Base-by-base conservation (phyloP, 2,113 vertebrate genomes). In the Anarhynchus alexandrinus region DNA sequence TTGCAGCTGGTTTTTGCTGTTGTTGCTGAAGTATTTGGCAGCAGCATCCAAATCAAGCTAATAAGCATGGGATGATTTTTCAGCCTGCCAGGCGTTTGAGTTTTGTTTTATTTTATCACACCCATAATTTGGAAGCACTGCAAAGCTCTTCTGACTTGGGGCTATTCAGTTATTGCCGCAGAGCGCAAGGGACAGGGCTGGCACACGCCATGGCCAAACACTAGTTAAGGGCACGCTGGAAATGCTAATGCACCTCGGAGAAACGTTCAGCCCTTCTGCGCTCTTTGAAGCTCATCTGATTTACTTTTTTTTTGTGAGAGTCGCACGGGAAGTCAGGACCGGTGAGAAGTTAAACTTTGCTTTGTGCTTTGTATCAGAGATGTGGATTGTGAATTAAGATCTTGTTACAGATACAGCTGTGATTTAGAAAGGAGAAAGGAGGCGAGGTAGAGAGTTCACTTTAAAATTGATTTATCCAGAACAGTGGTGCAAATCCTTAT, bases 401-500 rank as follows among this genome's bases (percentile, higher is more conserved):
- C 29, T 57, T 86, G 7, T 40, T 47, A 43, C 12, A 62, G 40
- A 59, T 51, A 71, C 4, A 72, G 43, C 30, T 40, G 1, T 8
- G 26, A 59, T 91, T 93, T 90, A 88, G 71, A 81, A 85, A 83
- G 70, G 62, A 82, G 61, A 30, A 74, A 52, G 40, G 16, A 82
- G 29, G 38, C 10, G 87, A 96, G 82, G 42, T 73, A 38, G 43
- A 91, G 84, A 95, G 84, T 65, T 84, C 66, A 69, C 67, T 82
- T 95, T 45, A 71, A 74, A 89, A 49, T 27, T 67, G 22, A 82
- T 96, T 96, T 97, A 91, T 74, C 22, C 49, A 34, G 42, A 96
- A 93, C 15, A 89, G 30, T 52, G 45, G 61, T 76, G 47, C 23
- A 97, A 96, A 94, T 78, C 21, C 32, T 57, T 95, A 55, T 62